Conservation (phyloP, 2,113 vertebrate species). For the Gopherus flavomarginatus region DNA sequence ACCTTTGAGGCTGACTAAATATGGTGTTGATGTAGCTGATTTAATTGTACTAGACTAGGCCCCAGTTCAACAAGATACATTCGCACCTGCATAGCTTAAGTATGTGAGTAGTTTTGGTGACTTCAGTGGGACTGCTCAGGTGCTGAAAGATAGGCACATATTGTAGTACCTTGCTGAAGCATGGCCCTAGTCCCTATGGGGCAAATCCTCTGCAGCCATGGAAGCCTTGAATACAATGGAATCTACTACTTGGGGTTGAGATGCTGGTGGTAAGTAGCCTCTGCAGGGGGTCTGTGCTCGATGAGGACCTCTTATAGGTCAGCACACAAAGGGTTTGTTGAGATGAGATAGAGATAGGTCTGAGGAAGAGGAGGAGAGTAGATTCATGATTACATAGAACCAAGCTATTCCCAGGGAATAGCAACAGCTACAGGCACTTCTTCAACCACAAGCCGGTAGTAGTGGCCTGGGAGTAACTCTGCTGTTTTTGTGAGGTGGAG, state of each 20-base stretch:
- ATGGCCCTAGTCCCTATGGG: neutral
- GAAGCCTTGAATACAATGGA: neutral
- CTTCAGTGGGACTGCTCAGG: neutral
- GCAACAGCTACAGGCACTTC: neutral
- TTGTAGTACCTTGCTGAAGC: neutral
- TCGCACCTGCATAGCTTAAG: neutral
- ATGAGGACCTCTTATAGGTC: too few relatives aligned
- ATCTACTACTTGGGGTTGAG: neutral
- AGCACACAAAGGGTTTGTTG: neutral
- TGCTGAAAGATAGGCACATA: neutral
- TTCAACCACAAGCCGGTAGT: neutral
- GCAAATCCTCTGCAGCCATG: neutral
- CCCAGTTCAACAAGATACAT: neutral
- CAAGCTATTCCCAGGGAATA: neutral
- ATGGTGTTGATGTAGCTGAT: neutral
- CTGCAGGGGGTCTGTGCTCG: neutral
- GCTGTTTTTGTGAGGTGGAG: neutral
- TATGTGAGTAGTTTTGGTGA: neutral
- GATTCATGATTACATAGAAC: neutral
- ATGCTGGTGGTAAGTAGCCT: neutral
- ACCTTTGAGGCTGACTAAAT: neutral
- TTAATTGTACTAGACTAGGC: neutral
- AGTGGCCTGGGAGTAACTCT: neutral
- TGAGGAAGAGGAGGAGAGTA: neutral
- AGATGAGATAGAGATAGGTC: neutral